Base-by-base conservation (phyloP, 2,113 vertebrate genomes). In the Cairina moschata region DNA sequence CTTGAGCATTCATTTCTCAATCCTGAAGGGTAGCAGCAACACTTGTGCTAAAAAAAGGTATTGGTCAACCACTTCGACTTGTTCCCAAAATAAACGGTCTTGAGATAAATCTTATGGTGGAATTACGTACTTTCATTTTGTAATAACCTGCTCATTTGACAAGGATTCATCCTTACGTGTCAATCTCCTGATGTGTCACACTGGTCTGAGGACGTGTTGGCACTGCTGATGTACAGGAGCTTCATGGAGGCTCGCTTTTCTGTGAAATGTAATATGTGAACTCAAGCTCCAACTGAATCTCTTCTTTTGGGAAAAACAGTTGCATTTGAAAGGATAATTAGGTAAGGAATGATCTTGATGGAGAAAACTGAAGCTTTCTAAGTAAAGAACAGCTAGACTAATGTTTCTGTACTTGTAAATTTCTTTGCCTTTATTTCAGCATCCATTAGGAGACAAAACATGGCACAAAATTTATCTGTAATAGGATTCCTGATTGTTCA, bases 141-240 rank as follows among this genome's bases (percentile, higher is more conserved):
- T 25, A 93, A 91, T n/a, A 80, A 86, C 18, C 54, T 34, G 48
- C 71, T 91, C 66, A 91, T 81, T 52, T 96, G 93, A 96, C 72
- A 67, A 77, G 36, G 73, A 90, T 59, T 95, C 88, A 91, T 90
- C 66, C 62, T 71, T 68, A 8, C 1, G 2, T 60, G 32, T 42
- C 78, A 65, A 29, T 40, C 68, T 86, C 17, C 72, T 65, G 28
- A 54, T 78, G 32, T 48, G 48, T 74, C 75, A 80, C 25, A 2
- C 42, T 77, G 58, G 10, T 73, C 56, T 76, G 56, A 90, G 67
- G 78, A 83, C 4, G 2, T 8, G 12, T 2, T 48, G 56, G 25
- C 55, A 28, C 46, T 95, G 90, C 32, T 42, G 66, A 75, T 3
- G 2, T 4, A 8, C 16, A 76, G 34, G 22, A 38, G 29, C 58